Evolutionary conservation across 2,888 invertebrate species (phyloP).

Genomic region (Agrotis puta): DNA sequence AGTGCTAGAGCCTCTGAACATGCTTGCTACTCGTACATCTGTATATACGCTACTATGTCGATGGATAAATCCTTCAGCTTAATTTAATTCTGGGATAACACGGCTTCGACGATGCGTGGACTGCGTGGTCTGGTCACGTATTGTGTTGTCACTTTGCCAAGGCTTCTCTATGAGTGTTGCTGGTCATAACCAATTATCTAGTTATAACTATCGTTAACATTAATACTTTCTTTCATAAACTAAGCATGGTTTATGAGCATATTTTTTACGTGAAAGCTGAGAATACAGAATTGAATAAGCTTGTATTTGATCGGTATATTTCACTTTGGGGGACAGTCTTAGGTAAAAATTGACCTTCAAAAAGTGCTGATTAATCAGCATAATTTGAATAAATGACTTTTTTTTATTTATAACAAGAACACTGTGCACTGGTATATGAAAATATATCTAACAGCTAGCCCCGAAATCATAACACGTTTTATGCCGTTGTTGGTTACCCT

Average conservation of each 20-base stretch:
- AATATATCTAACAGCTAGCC: background rate
- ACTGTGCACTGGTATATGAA: slow-evolving; percentile 20
- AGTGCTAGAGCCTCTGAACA: no score
- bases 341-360: no score
- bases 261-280: background rate
- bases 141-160: slow-evolving; percentile 12
- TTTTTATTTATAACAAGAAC: no score
- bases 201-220: background rate
- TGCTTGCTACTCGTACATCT: background rate
- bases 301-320: background rate
- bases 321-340: no score
- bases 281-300: background rate
- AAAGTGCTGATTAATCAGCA: no score
- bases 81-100: slow-evolving; percentile 37
- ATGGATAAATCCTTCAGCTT: slow-evolving; percentile 33
- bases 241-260: background rate
- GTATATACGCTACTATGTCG: background rate
- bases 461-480: background rate
- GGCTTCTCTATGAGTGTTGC: slow-evolving; percentile 28
- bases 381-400: no score
- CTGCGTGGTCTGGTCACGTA: slow-evolving; percentile 22
- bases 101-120: slow-evolving; percentile 19
- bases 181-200: slow-evolving; percentile 6
- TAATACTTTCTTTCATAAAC: background rate
- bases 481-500: slow-evolving; percentile 4